Base-by-base conservation (phyloP, 2,888 invertebrate species). In the Suillia variegata region DNA sequence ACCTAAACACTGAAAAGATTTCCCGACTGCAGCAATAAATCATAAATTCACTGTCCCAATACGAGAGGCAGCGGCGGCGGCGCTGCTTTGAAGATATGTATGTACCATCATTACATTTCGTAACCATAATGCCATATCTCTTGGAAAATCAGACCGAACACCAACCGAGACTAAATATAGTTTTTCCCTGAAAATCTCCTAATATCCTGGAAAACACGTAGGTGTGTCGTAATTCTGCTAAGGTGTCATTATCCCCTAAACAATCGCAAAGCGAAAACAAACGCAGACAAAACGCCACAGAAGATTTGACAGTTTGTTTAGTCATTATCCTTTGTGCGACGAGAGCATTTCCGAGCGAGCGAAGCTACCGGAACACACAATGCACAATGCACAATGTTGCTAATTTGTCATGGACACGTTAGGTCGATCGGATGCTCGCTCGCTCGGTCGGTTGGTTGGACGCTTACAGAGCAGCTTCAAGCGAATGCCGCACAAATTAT, bases 171-270 rank as follows among this genome's bases (percentile, higher is more conserved):
- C n/a, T n/a, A n/a, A n/a, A n/a, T n/a, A n/a, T n/a, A n/a, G n/a
- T n/a, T 54, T 20, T 56, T 49, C 55, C 49, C 20, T 18, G 24
- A 31, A 56, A 54, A 48, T 56, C 33, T 48, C 13, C 34, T 34
- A 49, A 56, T 33, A 49, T 56, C 34, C 21, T 24, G 31, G 20
- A 21, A 49, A 56, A 34, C 55, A 56, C 55, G 55, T 56, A 56
- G 55, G 21, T 22, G 33, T 17, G 34, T 18, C 24, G 24, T 33
- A 42, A 54, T 21, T 12, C 42, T 15, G 22, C n/a, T 33, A n/a
- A 34, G 55, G 33, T 49, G 55, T 49, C 22, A 56, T 56, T 56
- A 56, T 49, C 33, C 55, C 13, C 4, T n/a, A n/a, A n/a, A n/a
- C n/a, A n/a, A n/a, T n/a, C n/a, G n/a, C n/a, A n/a, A n/a, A n/a